Evolutionary conservation across 2,797 vertebrate species (phyloP), one percentile per base, ranked within the genome.

Genomic region (Champsocephalus gunnari): DNA sequence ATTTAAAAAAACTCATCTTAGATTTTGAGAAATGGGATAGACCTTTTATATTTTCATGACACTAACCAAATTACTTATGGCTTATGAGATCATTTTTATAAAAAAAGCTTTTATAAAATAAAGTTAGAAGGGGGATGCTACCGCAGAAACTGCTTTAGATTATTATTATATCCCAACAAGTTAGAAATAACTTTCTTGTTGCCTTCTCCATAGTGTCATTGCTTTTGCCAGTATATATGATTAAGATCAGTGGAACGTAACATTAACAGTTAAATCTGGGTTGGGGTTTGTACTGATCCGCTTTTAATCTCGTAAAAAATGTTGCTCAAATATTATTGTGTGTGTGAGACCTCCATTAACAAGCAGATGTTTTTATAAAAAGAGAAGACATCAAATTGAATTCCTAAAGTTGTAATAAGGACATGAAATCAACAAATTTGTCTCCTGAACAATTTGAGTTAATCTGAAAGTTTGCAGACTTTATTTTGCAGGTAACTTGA

Each of bases 401-500:
- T 44, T 51, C 11, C 2, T 73, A 24, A 9, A 41, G 21, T 8
- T 8, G 4, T 1, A 51, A 28, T 16, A 1, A 5, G 12, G 50
- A 4, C n/a, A 47, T 50, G 3, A 59, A 57, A 21, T 10, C 5
- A 56, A 32, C 12, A 9, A 32, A 53, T 44, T 0, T 45, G 2
- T 21, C 12, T 38, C 12, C 44, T 58, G 8, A 38, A 11, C 9
- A 3, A 8, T 3, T 58, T 28, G 34, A 61, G 43, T 38, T 28
- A 67, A 49, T 34, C 1, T 16, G 5, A 14, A 41, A 43, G 44
- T 38, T 43, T 0, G 47, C 3, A 44, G 21, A 5, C 12, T 48
- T 68, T 19, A 49, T 7, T 34, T 44, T 24, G 9, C 21, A 62
- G 44, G 16, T 44, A 56, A 19, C 32, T 62, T 34, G 9, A 80